Evolutionary conservation across 2,797 vertebrate genomes (phyloP), one percentile per base, ranked within the genome.

Genomic region (Helarctos malayanus): DNA sequence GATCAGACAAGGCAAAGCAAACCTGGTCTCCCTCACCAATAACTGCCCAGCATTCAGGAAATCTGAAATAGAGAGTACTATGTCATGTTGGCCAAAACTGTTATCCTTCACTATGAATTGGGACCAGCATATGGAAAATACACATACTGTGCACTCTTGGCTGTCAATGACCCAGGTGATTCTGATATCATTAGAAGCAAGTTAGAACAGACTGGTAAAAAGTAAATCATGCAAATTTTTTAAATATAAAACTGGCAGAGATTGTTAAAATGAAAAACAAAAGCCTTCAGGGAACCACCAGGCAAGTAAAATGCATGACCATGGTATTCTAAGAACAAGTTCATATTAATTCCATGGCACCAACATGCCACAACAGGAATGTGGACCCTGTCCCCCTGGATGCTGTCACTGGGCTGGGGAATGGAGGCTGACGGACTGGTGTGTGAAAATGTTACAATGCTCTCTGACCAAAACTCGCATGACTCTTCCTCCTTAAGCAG

Each of bases 301-400:
- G 54, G 18, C 14, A 52, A 27, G 7, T 61, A 65, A 94, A 81
- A n/a, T 11, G 3, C 35, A 52, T 49, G 13, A 49, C 18, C 9
- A 19, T 25, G 10, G 12, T 38, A 69, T 82, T 94, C 81, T 81
- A 81, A 61, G n/a, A 61, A 68, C 41, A 76, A 68, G 15, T n/a
- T 15, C 27, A 14, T n/a, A 73, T 45, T 61, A 61, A 61, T 19
- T 41, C 54, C 1, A 32, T 45, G 35, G 27, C 23, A 83, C 35
- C n/a, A 47, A n/a, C 1, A 12, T 54, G 23, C 1, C 47, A 56
- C 35, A 83, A 18, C 16, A 56, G 35, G 35, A 75, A 65, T 21
- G 8, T 32, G 41, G 29, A 41, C 27, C 2, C 35, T 27, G 16
- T 56, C 8, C 11, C 8, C 45, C n/a, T 0, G 0, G 47, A n/a